phyloP scores from a whole-genome alignment of 2,888 invertebrate genomes.

The Hoplodrina blanda region DNA sequence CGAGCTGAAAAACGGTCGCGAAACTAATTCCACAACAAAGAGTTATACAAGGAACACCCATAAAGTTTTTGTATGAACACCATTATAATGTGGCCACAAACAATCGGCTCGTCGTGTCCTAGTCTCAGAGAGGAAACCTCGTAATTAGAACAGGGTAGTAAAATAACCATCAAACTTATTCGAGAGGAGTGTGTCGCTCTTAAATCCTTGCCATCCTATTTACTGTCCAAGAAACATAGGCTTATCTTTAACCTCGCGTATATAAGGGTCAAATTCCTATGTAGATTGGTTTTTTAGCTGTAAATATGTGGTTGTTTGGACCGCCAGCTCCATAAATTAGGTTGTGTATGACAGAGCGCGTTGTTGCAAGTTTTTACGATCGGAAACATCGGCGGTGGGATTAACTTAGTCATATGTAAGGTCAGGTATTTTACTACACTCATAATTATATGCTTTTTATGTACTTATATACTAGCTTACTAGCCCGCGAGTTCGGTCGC shows the following conservation, averaged over 20 bases:
- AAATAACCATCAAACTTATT: constrained; percentile 89
- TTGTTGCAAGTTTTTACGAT: constrained; percentile 85
- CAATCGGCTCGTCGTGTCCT: constrained; percentile 81
- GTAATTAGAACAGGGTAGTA: constrained; percentile 88
- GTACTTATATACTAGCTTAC: constrained; percentile 1
- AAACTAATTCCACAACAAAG: constrained; percentile 82
- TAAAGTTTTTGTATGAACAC: constrained; percentile 81
- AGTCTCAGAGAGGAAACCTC: constrained; percentile 84
- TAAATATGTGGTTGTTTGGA: constrained; percentile 68
- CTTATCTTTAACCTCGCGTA: constrained; percentile 26
- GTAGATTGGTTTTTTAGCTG: constrained; percentile 29
- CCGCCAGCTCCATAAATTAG: constrained; percentile 85
- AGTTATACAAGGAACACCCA: constrained; percentile 77
- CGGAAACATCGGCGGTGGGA: constrained; percentile 77
- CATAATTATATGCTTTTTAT: constrained; percentile 44
- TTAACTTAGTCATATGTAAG: constrained; percentile 73
- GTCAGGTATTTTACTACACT: constrained; percentile 63
- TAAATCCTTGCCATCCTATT: constrained; percentile 68
- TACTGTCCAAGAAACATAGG: constrained; percentile 16
- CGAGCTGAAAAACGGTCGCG: constrained; percentile 67
- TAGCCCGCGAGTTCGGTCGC: background rate
- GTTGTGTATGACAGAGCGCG: constrained; percentile 86
- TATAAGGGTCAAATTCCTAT: constrained; percentile 63
- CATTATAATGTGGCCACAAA: constrained; percentile 80
- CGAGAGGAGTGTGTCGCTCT: constrained; percentile 81